Percentiles rank a stretch among this genome's conserved stretches.
Evolutionary conservation across 2,888 invertebrate genomes (phyloP).

Genomic region (Nowickia ferox): DNA sequence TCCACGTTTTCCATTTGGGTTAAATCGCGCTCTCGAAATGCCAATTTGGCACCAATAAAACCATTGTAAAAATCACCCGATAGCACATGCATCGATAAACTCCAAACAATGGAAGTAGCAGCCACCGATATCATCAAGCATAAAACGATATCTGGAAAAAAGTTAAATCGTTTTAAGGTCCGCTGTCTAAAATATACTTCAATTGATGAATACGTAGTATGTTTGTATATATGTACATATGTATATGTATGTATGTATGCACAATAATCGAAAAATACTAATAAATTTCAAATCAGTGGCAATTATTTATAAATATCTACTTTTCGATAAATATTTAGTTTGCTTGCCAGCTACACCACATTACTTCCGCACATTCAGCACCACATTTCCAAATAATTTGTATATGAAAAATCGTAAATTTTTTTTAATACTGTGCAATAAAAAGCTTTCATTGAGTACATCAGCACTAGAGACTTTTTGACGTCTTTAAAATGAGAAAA

Average conservation of each 20-base stretch:
- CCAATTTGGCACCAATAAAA: constrained; percentile 79
- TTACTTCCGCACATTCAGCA: neutral
- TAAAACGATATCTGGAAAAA: constrained; percentile 77
- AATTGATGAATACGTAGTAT: too few relatives aligned
- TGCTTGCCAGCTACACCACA: neutral
- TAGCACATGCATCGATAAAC: constrained; percentile 77
- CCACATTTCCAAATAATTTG: constrained; percentile 6
- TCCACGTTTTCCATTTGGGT: constrained; percentile 75
- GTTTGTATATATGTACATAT: neutral
- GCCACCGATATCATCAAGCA: constrained; percentile 80
- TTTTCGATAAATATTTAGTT: neutral
- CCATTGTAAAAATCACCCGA: constrained; percentile 79
- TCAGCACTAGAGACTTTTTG: constrained; percentile 47
- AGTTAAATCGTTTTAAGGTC: neutral
- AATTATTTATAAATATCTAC: neutral
- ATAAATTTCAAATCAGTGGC: neutral
- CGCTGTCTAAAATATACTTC: too few relatives aligned
- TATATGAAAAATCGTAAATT: constrained; percentile 38
- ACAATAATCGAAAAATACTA: neutral
- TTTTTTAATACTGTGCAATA: constrained; percentile 13
- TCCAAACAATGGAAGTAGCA: constrained; percentile 79
- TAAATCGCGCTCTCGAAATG: constrained; percentile 77
- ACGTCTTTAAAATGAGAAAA: constrained; percentile 43
- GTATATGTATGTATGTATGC: neutral
- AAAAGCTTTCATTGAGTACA: constrained; percentile 8